These are phyloP conservation scores for Ondatra zibethicus DNA, from an alignment of 2,113 vertebrate species.

Conservation along the genomic window DNA sequence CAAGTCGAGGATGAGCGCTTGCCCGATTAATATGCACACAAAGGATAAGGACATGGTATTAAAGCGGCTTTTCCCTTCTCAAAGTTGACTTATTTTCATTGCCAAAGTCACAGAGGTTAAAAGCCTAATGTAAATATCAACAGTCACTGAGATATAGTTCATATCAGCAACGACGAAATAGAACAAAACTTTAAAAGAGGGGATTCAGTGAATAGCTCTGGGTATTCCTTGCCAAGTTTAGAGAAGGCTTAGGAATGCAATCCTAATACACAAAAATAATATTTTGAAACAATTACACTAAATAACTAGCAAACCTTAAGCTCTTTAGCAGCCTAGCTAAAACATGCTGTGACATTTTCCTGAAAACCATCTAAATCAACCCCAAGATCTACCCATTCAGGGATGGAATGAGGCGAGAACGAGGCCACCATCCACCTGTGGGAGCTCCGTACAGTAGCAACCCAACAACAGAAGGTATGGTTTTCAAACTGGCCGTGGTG, in stretches of 20 bases:
- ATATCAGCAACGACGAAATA: background rate
- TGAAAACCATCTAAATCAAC: conserved; percentile 21
- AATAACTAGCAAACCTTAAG: conserved; percentile 39
- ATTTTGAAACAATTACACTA: background rate
- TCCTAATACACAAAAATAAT: background rate
- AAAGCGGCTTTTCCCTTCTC: conserved; percentile 50
- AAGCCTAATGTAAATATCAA: conserved; percentile 3
- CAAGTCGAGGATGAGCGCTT: background rate
- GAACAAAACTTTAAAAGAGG: background rate
- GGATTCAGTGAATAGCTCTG: background rate
- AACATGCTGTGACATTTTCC: background rate
- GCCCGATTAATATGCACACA: background rate
- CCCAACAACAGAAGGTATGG: background rate
- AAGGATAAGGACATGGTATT: background rate
- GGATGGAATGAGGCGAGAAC: background rate
- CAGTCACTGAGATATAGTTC: background rate
- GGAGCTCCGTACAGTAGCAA: background rate
- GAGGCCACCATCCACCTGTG: background rate
- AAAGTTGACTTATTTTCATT: conserved; percentile 20
- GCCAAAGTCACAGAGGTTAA: background rate
- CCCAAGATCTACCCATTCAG: background rate
- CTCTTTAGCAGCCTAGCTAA: background rate
- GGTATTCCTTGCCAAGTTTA: background rate
- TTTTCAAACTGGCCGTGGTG: background rate
- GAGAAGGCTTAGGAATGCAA: conserved; percentile 17